Conservation (phyloP, 2,797 vertebrate species). For the Pseudocheirus occidentalis region DNA sequence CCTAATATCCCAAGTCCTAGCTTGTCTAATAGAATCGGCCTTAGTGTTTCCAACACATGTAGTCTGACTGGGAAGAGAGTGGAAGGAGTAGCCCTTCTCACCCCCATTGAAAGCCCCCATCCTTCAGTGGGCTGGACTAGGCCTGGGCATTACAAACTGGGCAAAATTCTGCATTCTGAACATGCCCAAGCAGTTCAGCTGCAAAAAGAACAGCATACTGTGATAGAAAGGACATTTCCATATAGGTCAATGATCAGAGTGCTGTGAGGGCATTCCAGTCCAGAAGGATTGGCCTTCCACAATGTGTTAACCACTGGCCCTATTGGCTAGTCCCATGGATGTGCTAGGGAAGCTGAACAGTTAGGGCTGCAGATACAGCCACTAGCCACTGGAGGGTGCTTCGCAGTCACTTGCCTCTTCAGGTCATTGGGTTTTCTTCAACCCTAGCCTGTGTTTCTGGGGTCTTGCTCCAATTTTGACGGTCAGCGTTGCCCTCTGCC, state of each 20-base stretch:
- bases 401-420: constrained; percentile 25
- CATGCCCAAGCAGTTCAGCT: not conserved
- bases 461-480: constrained; percentile 30
- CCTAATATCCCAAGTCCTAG: not conserved
- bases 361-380: constrained; percentile 37
- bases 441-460: constrained; percentile 38
- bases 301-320: not conserved
- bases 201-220: not conserved
- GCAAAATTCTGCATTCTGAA: not conserved
- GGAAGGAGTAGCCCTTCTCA: not conserved
- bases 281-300: not conserved
- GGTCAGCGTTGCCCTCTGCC: constrained; percentile 28
- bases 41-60: not conserved
- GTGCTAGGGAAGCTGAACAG: not conserved
- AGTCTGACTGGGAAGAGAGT: not conserved
- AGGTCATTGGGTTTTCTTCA: constrained; percentile 35
- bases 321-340: not conserved
- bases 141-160: not conserved
- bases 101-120: not conserved
- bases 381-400: constrained; percentile 57
- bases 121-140: not conserved
- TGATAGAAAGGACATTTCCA: not conserved
- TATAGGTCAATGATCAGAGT: not conserved
- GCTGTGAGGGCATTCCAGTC: not conserved
- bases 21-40: not conserved